Evolutionary conservation across 2,113 vertebrate species (phyloP).

Genomic region (Eretmochelys imbricata): DNA sequence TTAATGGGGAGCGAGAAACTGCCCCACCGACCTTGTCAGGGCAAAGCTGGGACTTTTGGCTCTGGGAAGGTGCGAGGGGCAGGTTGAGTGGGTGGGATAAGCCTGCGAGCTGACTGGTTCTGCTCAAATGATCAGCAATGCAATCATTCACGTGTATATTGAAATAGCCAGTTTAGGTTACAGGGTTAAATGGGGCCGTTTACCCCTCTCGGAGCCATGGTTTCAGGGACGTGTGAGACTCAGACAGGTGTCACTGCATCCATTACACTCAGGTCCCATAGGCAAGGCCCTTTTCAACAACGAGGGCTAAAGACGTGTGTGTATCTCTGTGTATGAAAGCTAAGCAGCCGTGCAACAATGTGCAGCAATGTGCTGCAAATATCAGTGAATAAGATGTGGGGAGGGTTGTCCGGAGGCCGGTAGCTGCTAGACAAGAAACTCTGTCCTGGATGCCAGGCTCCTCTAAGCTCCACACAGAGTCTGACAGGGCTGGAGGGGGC

Average conservation of each 20-base stretch:
- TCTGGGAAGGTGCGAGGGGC: background rate
- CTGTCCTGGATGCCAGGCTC: background rate
- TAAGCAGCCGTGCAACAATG: too few relatives aligned
- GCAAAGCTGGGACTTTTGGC: background rate
- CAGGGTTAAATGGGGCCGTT: too few relatives aligned
- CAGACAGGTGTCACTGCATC: background rate
- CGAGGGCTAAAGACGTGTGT: background rate
- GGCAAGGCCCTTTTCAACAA: too few relatives aligned
- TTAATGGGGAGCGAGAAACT: background rate
- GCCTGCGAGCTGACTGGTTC: background rate
- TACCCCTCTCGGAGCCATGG: background rate
- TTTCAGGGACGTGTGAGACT: background rate
- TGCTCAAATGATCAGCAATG: background rate
- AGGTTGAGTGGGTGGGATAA: background rate
- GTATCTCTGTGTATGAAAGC: background rate
- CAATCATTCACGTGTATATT: background rate
- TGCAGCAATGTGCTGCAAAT: too few relatives aligned
- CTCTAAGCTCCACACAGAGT: background rate
- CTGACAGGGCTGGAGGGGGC: background rate
- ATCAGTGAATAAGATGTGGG: too few relatives aligned
- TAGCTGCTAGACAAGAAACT: background rate
- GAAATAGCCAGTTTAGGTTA: background rate
- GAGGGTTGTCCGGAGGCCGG: too few relatives aligned
- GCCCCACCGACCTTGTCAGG: background rate
- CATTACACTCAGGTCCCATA: background rate